phyloP scores from a whole-genome alignment of 1,140 invertebrate genomes.

The Medauroidea extradentata region DNA sequence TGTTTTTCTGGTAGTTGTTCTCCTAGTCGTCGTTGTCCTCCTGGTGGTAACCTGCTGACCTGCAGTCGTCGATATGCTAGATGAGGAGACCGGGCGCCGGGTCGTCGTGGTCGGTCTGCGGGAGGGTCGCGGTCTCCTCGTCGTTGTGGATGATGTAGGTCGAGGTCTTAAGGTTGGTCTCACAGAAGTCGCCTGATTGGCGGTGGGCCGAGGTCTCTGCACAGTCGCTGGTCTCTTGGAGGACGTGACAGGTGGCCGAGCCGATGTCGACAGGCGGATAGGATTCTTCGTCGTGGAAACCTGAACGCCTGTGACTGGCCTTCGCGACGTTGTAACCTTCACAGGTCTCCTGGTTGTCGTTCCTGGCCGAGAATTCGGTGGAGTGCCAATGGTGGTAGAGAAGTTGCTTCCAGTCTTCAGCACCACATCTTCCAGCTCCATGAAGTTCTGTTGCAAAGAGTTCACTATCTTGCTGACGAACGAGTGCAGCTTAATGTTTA shows the following conservation, averaged over 20 bases:
- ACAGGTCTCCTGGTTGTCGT: slow-evolving; percentile 32
- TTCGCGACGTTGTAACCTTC: slow-evolving; percentile 29
- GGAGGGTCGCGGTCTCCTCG: slow-evolving; percentile 1
- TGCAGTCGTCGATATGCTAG: not conserved
- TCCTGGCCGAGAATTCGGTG: slow-evolving; percentile 18
- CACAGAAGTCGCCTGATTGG: slow-evolving; percentile 1
- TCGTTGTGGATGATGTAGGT: not conserved
- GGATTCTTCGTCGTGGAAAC: not conserved
- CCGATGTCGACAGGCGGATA: not conserved
- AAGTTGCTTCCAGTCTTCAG: no score
- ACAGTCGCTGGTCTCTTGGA: slow-evolving; percentile 30
- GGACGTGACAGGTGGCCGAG: slow-evolving; percentile 22
- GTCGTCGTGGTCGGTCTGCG: not conserved
- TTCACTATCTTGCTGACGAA: slow-evolving; percentile 79
- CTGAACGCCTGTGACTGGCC: slow-evolving; percentile 4
- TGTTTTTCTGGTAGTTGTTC: slow-evolving; percentile 38
- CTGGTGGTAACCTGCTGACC: not conserved
- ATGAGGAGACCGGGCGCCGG: not conserved
- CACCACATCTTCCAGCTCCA: slow-evolving; percentile 71
- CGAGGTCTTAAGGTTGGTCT: slow-evolving; percentile 8
- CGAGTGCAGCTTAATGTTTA: slow-evolving; percentile 72
- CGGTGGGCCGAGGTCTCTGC: slow-evolving; percentile 30
- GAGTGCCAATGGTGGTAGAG: slow-evolving; percentile 20
- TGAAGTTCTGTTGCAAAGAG: slow-evolving; percentile 73
- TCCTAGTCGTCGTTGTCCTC: not conserved